Evolutionary conservation across 2,113 vertebrate genomes (phyloP).

Genomic region (Catharus fuscescens): DNA sequence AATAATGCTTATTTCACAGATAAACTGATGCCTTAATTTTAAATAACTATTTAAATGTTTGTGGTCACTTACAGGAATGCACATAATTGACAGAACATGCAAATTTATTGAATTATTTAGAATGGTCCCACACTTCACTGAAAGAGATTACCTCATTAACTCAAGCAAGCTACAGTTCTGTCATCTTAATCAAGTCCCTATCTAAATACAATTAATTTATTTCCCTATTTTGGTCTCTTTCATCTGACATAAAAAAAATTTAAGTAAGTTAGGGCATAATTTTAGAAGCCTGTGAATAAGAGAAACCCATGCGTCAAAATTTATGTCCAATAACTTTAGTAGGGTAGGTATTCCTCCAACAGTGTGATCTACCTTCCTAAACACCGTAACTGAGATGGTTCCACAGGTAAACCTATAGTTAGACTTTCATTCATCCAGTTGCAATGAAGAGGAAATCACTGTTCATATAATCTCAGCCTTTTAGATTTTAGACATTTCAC

Average conservation of each 20-base stretch:
- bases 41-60: neutral
- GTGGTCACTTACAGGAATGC: neutral
- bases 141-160: neutral
- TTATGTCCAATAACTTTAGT: neutral
- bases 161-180: neutral
- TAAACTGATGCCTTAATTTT: neutral
- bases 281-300: neutral
- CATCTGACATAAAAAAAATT: neutral
- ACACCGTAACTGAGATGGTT: fast-evolving
- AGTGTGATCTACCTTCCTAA: neutral
- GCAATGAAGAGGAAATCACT: neutral
- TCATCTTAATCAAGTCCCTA: neutral
- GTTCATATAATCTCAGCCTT: neutral
- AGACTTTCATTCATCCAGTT: neutral
- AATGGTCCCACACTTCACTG: neutral
- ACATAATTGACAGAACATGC: neutral
- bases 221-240: neutral
- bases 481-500: neutral
- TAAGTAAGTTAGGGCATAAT: neutral
- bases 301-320: neutral
- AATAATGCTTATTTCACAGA: neutral
- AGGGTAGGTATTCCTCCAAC: neutral
- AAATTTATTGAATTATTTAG: neutral
- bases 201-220: neutral
- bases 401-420: neutral